Conservation (phyloP, 1,140 invertebrate species). For the Mercenaria mercenaria region DNA sequence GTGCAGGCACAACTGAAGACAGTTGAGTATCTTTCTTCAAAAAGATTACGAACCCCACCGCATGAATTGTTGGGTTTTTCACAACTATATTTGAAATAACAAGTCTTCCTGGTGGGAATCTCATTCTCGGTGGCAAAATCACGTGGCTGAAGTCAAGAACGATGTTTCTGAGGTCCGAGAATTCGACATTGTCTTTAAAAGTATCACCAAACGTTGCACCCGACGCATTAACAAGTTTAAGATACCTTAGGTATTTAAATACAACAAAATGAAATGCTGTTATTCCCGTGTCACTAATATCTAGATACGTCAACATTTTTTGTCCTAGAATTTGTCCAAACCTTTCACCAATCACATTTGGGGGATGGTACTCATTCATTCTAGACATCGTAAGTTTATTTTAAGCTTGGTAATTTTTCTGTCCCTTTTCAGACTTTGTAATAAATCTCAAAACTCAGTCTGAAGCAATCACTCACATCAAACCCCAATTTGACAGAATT, state of each 20-base stretch:
- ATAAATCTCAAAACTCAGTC: background rate
- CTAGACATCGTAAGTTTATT: background rate
- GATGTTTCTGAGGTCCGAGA: background rate
- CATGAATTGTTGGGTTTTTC: background rate
- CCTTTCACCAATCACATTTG: background rate
- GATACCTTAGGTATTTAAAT: background rate
- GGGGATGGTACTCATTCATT: background rate
- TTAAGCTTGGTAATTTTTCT: background rate
- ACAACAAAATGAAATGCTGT: too few species aligned
- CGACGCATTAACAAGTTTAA: background rate
- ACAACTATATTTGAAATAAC: background rate
- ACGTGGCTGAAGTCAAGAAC: background rate
- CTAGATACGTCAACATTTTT: background rate
- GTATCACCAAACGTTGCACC: background rate
- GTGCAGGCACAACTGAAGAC: too few species aligned
- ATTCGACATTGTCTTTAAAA: background rate
- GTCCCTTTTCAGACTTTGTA: background rate
- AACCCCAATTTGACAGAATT: background rate
- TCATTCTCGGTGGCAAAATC: too few species aligned
- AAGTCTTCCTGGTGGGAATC: background rate
- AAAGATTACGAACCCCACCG: too few species aligned
- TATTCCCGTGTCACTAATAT: background rate
- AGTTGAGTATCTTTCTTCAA: too few species aligned
- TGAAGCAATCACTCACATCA: background rate
- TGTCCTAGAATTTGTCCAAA: background rate